Evolutionary conservation across 2,113 vertebrate species (phyloP), one percentile per base, ranked within the genome.

Genomic region (Chaetorhynchus papuensis): DNA sequence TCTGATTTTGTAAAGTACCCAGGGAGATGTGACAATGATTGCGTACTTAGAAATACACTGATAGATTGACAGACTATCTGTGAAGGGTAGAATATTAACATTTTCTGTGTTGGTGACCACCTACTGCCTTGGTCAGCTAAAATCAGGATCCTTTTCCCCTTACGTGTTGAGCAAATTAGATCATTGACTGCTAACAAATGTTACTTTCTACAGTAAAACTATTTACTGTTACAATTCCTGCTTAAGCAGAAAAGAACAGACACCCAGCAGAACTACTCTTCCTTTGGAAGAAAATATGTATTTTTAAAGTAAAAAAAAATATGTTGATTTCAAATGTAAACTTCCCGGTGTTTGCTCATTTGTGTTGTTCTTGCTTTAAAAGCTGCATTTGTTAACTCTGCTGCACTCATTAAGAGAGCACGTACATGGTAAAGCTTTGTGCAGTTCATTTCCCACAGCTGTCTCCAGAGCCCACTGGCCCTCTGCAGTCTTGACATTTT

Each of bases 1-100:
- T 96, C 87, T 94, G 94, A 97, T 96, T 97, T 96, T 94, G 79
- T 84, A 79, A 95, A 86, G 45, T 81, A 94, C 74, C 87, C 41
- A 77, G 82, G 80, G 93, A 96, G 86, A 91, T 81, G 50, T 80
- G 78, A 83, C 82, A 90, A 78, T 83, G 91, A 91, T 69, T 93
- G 47, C 47, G 41, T 87, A 90, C 52, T 91, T 83, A 79, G 57
- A 96, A 93, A 92, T 94, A 83, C 64, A 86, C 71, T 68, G 80
- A 92, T 41, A 94, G 60, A 83, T 59, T 68, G 37, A 70, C 22
- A 77, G 39, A 37, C 9, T 83, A 24, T 77, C 45, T 91, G 9
- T 87, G 75, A 87, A 95, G 75, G 69, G 9, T 44, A 87, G 50
- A 94, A 93, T 92, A 96, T 66, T 79, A 90, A 49, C 42, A 37